Percentiles rank a stretch among this genome's conserved stretches.
Conservation (phyloP, 1,140 invertebrate species). For the Diprion similis region DNA sequence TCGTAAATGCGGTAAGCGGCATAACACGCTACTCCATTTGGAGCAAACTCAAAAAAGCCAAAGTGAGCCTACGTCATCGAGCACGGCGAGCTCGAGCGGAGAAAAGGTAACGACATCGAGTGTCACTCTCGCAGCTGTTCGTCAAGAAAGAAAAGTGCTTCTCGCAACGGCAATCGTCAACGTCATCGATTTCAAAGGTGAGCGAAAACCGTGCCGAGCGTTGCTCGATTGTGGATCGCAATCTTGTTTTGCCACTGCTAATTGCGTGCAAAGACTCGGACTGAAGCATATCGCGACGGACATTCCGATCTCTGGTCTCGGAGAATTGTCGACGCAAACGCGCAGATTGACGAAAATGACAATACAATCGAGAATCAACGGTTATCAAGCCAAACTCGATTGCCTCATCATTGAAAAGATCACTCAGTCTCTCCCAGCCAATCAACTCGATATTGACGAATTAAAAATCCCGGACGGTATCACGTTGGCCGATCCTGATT, state of each 20-base stretch:
- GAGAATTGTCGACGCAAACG: slow-evolving; percentile 6
- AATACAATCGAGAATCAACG: slow-evolving; percentile 18
- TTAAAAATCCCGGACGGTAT: slow-evolving; percentile 12
- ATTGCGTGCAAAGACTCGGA: slow-evolving; percentile 25
- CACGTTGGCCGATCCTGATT: slow-evolving; percentile 19
- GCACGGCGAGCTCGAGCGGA: not conserved
- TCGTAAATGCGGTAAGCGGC: slow-evolving; percentile 20
- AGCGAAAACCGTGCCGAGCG: slow-evolving; percentile 19
- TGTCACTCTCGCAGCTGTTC: not conserved
- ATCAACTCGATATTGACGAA: not conserved
- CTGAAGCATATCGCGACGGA: not conserved
- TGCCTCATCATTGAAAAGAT: slow-evolving; percentile 19
- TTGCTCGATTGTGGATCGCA: slow-evolving; percentile 35
- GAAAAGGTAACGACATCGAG: not conserved
- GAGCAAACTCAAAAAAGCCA: slow-evolving; percentile 11
- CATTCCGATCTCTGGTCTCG: slow-evolving; percentile 13
- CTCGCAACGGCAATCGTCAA: slow-evolving; percentile 21
- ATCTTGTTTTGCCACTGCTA: slow-evolving; percentile 28
- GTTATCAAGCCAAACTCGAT: slow-evolving; percentile 8
- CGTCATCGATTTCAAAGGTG: slow-evolving; percentile 13
- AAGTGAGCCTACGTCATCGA: not conserved
- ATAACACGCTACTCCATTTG: slow-evolving; percentile 26
- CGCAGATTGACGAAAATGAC: not conserved
- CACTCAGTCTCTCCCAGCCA: slow-evolving; percentile 14
- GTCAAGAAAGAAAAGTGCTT: slow-evolving; percentile 6